Evolutionary conservation across 2,888 invertebrate genomes (phyloP), one percentile per base, ranked within the genome.

Genomic region (Archips crataeganus): DNA sequence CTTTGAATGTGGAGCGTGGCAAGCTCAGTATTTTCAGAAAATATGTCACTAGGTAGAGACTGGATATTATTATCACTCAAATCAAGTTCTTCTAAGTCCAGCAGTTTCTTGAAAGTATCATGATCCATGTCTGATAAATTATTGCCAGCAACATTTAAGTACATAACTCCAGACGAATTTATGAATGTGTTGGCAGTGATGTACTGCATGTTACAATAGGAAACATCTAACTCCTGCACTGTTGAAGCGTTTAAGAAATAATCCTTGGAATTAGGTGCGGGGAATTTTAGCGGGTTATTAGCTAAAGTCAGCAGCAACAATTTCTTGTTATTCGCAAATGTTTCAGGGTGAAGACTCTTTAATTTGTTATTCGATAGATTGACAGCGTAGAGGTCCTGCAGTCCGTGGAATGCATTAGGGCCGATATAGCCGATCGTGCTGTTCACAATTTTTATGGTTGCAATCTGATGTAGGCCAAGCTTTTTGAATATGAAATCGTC

Each of bases 221-320:
- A 96, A 62, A 97, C 93, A 81, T 96, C 96, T 45, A 97, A 92
- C 85, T 97, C 97, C 80, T 96, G 96, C 61, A 97, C 95, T 47
- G 95, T 96, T 3, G 95, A 93, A 6, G 96, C 95, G 72, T 96
- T 95, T 1, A 96, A 81, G 79, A 96, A 93, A 76, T 95, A 95
- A 47, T 95, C 93, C 59, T 89, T 85, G 2, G 91, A 86, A 74
- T 86, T 90, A 71, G 86, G 84, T 74, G 86, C 84, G 10, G 94
- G 92, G 81, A 95, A 91, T 75, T 94, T 93, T 47, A 97, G 88
- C 47, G 96, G 96, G 81, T 97, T 97, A 74, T 96, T 95, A 6
- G 96, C 94, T 54, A 97, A 95, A 51, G 96, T 96, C 15, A 97
- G 87, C 65, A 96, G 92, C 70, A 96, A 95, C 64, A 97, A 90